Evolutionary conservation across 92 coral and sea anemone species (phyloP).

Genomic region (Epizoanthus fatuus): DNA sequence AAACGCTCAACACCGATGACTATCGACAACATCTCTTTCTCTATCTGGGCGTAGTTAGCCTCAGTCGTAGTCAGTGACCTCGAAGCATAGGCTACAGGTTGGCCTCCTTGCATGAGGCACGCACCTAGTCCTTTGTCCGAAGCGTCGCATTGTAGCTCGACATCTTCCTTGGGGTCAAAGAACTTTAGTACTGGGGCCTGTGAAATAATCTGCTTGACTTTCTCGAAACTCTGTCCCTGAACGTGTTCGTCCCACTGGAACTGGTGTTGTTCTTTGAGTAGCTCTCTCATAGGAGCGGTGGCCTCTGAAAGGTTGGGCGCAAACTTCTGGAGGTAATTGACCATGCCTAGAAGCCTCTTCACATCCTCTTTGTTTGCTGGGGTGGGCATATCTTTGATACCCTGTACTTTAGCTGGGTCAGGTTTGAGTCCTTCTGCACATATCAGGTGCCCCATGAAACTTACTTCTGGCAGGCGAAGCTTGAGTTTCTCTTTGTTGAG

Average conservation of each 20-base stretch:
- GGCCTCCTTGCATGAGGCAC: too few relatives aligned
- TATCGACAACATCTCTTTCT: slow-evolving; percentile 20
- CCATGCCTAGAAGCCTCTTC: slow-evolving; percentile 11
- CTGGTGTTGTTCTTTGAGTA: slow-evolving; percentile 52
- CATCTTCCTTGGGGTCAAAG: slow-evolving; percentile 47
- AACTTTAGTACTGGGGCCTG: slow-evolving; percentile 53
- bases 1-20: slow-evolving; percentile 16
- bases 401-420: slow-evolving; percentile 15
- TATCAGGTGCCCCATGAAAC: slow-evolving; percentile 13
- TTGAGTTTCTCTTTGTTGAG: slow-evolving; percentile 10
- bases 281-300: slow-evolving; percentile 43
- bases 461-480: not conserved
- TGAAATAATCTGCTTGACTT: slow-evolving; percentile 16
- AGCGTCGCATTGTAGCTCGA: slow-evolving; percentile 41
- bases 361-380: slow-evolving; percentile 15
- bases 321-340: slow-evolving; percentile 25
- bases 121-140: slow-evolving; percentile 13
- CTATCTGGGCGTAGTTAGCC: not conserved
- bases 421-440: slow-evolving; percentile 31
- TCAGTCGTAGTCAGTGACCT: too few relatives aligned
- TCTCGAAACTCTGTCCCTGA: slow-evolving; percentile 19
- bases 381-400: slow-evolving; percentile 1
- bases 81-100: too few relatives aligned
- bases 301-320: not conserved
- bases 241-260: slow-evolving; percentile 42